These are phyloP conservation scores for Sebastes dallii DNA, from an alignment of 2,797 vertebrate genomes.

Conservation along the genomic window DNA sequence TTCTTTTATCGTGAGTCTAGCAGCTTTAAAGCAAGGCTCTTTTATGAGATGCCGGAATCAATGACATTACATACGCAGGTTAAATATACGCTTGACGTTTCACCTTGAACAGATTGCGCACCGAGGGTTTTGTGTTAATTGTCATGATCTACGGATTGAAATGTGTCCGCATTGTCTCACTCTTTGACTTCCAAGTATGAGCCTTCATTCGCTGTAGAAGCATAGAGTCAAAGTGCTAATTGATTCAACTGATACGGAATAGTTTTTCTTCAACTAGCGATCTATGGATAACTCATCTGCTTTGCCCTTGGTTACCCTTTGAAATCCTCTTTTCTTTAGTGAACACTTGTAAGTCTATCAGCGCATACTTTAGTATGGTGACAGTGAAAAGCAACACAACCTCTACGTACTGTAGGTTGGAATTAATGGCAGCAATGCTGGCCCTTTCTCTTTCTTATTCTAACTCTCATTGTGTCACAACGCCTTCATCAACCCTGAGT, in stretches of 20 bases:
- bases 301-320: constrained; percentile 49
- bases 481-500: constrained; percentile 24
- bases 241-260: constrained; percentile 41
- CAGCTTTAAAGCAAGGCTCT: not conserved
- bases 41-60: constrained; percentile 9
- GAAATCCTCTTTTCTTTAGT: constrained; percentile 37
- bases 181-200: constrained; percentile 20
- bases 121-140: constrained; percentile 23
- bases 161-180: constrained; percentile 2
- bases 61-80: not conserved
- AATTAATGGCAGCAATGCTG: constrained; percentile 29
- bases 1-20: not conserved
- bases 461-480: constrained; percentile 29
- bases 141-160: constrained; percentile 6
- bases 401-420: constrained; percentile 7
- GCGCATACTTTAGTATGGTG: constrained; percentile 11
- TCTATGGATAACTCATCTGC: constrained; percentile 29
- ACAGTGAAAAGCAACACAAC: constrained; percentile 22
- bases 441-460: constrained; percentile 19
- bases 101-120: constrained; percentile 25
- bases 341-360: constrained; percentile 24
- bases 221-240: constrained; percentile 22
- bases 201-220: constrained; percentile 5
- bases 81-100: constrained; percentile 35
- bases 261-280: constrained; percentile 36